phyloP scores from a whole-genome alignment of 2,113 vertebrate species.

The Lethenteron camtschaticum region DNA sequence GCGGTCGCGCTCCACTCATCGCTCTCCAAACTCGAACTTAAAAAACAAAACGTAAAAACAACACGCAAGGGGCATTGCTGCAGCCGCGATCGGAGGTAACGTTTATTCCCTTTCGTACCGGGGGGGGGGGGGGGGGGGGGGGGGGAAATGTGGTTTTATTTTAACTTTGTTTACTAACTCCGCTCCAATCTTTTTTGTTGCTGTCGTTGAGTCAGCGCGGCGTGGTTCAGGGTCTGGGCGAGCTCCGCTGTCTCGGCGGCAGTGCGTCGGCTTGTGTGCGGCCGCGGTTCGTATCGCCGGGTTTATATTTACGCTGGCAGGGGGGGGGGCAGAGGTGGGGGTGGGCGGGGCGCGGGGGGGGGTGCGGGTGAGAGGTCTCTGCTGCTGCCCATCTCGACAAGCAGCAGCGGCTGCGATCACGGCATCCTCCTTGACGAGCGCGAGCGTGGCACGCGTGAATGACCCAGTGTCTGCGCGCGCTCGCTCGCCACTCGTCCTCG shows the following conservation, averaged over 20 bases:
- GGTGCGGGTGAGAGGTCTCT: conserved; percentile 16
- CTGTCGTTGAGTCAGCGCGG: conserved; percentile 18
- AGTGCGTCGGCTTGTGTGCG: not conserved
- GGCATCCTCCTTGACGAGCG: no score
- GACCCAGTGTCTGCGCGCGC: no score
- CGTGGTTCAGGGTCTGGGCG: conserved; percentile 10
- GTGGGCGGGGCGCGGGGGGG: conserved; percentile 15
- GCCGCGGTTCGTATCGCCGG: conserved; percentile 18
- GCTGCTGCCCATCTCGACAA: no score
- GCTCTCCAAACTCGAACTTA: conserved; percentile 17
- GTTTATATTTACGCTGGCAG: conserved; percentile 19
- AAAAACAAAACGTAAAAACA: conserved; percentile 12
- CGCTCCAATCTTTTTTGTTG: not conserved
- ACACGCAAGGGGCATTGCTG: no score
- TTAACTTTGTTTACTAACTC: not conserved
- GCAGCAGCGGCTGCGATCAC: no score
- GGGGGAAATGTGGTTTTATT: conserved; percentile 10
- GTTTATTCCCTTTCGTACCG: no score
- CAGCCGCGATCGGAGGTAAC: no score
- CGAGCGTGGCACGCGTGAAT: no score
- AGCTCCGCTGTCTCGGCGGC: not conserved
- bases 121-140: no score
- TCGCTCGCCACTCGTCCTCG: no score
- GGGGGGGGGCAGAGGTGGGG: conserved; percentile 13
- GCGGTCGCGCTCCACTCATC: conserved; percentile 14